Evolutionary conservation across 2,888 invertebrate species (phyloP).

Genomic region (Andrena flavipes): DNA sequence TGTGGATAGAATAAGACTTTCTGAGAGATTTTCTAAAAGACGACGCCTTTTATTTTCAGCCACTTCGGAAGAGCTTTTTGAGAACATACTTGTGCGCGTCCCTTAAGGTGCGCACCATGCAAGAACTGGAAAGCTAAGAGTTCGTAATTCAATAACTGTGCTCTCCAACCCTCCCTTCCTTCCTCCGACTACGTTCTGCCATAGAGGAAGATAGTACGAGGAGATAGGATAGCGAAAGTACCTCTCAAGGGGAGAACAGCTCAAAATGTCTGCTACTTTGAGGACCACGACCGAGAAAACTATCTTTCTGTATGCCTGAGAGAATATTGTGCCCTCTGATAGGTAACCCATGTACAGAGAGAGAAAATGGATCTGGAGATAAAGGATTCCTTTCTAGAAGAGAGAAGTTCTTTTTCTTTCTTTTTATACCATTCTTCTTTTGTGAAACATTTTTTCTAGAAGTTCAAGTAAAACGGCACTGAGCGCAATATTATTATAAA

Average conservation of each 20-base stretch:
- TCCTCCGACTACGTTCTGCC: slow-evolving; percentile 41
- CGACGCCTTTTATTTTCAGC: slow-evolving; percentile 77
- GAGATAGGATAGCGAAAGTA: slow-evolving; percentile 53
- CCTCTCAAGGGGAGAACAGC: slow-evolving; percentile 67
- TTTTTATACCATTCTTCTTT: not conserved
- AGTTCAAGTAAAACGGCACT: not conserved
- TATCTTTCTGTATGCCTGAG: slow-evolving; percentile 64
- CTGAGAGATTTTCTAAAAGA: slow-evolving; percentile 68
- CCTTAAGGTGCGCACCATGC: slow-evolving; percentile 79
- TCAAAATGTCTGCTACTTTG: slow-evolving; percentile 76
- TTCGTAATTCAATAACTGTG: slow-evolving; percentile 83
- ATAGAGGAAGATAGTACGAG: slow-evolving; percentile 61
- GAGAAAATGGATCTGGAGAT: slow-evolving; percentile 56
- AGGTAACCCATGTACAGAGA: slow-evolving; percentile 52
- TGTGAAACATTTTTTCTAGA: not conserved
- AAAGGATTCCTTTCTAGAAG: slow-evolving; percentile 55
- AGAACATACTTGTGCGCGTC: slow-evolving; percentile 79
- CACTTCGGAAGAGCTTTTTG: slow-evolving; percentile 77
- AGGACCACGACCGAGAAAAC: slow-evolving; percentile 68
- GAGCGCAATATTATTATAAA: too few relatives aligned
- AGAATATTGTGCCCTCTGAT: slow-evolving; percentile 63
- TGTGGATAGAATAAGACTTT: slow-evolving; percentile 46
- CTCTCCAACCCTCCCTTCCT: slow-evolving; percentile 71
- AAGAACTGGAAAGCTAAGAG: slow-evolving; percentile 84
- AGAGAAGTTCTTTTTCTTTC: not conserved